Evolutionary conservation across 2,113 vertebrate species (phyloP), one percentile per base, ranked within the genome.

Genomic region (Odontophorus gujanensis): DNA sequence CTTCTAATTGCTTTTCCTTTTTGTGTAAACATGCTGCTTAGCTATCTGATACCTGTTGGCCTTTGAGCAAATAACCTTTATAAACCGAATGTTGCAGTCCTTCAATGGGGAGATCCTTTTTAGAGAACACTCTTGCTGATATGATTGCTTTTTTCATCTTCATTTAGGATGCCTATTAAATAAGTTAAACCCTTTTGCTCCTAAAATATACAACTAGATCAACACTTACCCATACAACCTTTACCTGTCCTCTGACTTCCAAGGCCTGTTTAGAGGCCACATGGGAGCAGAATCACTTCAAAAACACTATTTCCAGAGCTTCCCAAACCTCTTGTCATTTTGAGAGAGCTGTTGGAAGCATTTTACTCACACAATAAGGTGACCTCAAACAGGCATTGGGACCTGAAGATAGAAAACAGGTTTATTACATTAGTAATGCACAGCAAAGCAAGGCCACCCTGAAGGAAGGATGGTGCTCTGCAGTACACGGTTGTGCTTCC

Each of bases 361-460:
- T 51, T 74, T 72, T 14, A 26, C 34, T 74, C 21, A 62, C 34
- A 38, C 19, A 12, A 7, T 55, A 43, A 78, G 28, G 21, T 45
- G 47, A 75, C 45, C 21, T 57, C 25, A 15, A 53, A 62, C 9
- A 76, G 53, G 8, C 4, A 11, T 1, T 43, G 76, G 66, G 43
- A 51, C 67, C 28, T 40, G 4, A 75, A 82, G 38, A 53, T 30
- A 67, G 42, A 36, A 63, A 67, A 16, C 8, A 55, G 7, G 7
- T 0, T 0, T 20, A 86, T 13, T 48, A 30, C 2, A 7, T 42
- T 78, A 38, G 15, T 42, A 84, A 63, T 1, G 5, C 21, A 21
- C n/a, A 42, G 15, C 36, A 68, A 76, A 45, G 34, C 20, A 42
- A 62, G 42, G 28, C 38, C 43, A 40, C 25, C 7, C 18, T 32